Evolutionary conservation across 2,113 vertebrate species (phyloP), one percentile per base, ranked within the genome.

Genomic region (Triplophysa tibetana): DNA sequence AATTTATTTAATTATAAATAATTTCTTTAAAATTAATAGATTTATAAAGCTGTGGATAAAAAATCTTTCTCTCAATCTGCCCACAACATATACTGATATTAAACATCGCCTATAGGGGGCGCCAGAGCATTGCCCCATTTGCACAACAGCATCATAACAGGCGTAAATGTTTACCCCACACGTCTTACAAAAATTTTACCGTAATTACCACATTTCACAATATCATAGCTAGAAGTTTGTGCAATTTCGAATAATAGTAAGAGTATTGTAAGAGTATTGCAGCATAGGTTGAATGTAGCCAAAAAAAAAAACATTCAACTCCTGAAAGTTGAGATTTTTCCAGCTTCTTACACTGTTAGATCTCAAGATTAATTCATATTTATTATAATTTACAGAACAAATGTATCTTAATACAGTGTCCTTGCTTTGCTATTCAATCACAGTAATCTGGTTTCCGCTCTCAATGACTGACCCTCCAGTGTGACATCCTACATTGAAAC

Each of bases 401-500:
- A 11, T 26, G 8, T 9, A 48, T 2, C 19, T 2, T 38, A 11
- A 41, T 19, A 38, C 3, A 23, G 66, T 45, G 41, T 68, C 5
- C 6, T 56, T n/a, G 54, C 54, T 21, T n/a, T 56, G 41, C n/a
- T 70, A 19, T 76, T 76, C 9, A 56, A 4, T 9, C 3, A 61
- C 14, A 38, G 60, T 24, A 19, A 24, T 61, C 21, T n/a, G 17
- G 52, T 43, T 63, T 63, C 63, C 67, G 38, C 61, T 61, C 43
- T 63, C 9, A 21, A 74, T 48, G 12, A 43, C 54, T 74, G 58
- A 56, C 64, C 38, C 5, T 26, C 29, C 17, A 12, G 70, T 23
- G 58, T 23, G 48, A 79, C 60, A 61, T 50, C 24, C 21, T 23
- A 26, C n/a, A 52, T 23, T 54, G 50, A 54, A 75, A 29, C 75